Evolutionary conservation across 2,113 vertebrate species (phyloP), one percentile per base, ranked within the genome.

Genomic region (Recurvirostra avosetta): DNA sequence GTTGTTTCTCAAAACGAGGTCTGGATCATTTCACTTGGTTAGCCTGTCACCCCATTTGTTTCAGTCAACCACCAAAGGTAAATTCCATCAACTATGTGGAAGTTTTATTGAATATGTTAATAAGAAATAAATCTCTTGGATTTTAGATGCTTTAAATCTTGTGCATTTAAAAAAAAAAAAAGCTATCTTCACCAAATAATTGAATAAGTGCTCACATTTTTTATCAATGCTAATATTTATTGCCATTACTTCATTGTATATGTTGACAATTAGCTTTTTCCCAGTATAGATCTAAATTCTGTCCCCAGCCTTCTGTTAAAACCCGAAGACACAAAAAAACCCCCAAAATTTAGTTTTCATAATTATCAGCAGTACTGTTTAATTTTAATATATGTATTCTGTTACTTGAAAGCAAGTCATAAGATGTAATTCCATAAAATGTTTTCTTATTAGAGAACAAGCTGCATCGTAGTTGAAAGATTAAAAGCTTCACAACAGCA

Each of bases 281-380:
- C 20, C 17, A 10, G 8, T 59, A 21, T 16, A 62, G 41, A 25
- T 74, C 19, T 70, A 49, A 66, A 70, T 77, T 78, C 47, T 90
- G 27, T 41, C 50, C 43, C 26, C 21, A 53, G 25, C 67, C 8
- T 21, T 91, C n/a, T 70, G 19, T 12, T 73, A 58, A 81, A 88
- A 63, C 38, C 3, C 17, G 20, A 85, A 34, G 68, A 77, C 29
- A 30, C 22, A 76, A 53, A 34, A 38, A 32, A 36, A 0, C 1
- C 1, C 1, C 2, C 1, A n/a, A 86, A 47, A 43, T 6, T 2
- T n/a, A 30, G 8, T 47, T 14, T 61, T 66, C 2, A 0, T 67
- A 66, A 53, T 88, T 67, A 36, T 8, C 15, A 2, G 10, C 22
- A 50, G 29, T 66, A 56, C 6, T 50, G 40, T n/a, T 88, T 80